Percentiles rank a stretch among this genome's conserved stretches.
phyloP scores from a whole-genome alignment of 1,140 invertebrate species.

The Ostrea denselamellosa region DNA sequence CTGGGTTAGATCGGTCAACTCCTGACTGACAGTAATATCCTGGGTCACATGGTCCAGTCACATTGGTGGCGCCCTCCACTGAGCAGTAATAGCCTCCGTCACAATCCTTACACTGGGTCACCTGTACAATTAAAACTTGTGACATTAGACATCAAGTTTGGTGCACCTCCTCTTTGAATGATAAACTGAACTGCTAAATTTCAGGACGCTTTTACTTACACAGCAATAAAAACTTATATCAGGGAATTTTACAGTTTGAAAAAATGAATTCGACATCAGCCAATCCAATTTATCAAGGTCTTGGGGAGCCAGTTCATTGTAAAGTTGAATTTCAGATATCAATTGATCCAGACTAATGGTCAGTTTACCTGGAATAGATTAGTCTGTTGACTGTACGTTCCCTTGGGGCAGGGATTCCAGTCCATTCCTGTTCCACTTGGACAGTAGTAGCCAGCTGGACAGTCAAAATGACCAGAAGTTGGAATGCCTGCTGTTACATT shows the following conservation, averaged over 20 bases:
- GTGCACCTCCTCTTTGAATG: too few relatives aligned
- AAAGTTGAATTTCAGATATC: too few relatives aligned
- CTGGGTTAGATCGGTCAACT: slow-evolving; percentile 72
- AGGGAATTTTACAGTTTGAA: too few relatives aligned
- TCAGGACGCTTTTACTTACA: too few relatives aligned
- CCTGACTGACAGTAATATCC: slow-evolving; percentile 75
- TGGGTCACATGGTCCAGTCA: slow-evolving; percentile 69
- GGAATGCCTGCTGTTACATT: slow-evolving; percentile 68
- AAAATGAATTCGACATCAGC: too few relatives aligned
- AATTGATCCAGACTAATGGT: too few relatives aligned
- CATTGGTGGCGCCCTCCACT: slow-evolving; percentile 66
- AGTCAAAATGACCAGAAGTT: slow-evolving; percentile 71
- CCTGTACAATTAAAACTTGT: slow-evolving; percentile 47
- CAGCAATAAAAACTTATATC: too few relatives aligned
- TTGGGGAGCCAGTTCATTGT: too few relatives aligned
- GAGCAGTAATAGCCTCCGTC: slow-evolving; percentile 73
- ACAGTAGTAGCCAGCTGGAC: slow-evolving; percentile 75
- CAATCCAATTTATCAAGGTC: too few relatives aligned
- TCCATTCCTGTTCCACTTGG: slow-evolving; percentile 74
- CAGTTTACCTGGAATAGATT: slow-evolving; percentile 69
- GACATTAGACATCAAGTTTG: too few relatives aligned
- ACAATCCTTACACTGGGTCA: slow-evolving; percentile 73
- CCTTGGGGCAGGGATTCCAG: slow-evolving; percentile 73
- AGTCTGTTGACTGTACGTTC: slow-evolving; percentile 72
- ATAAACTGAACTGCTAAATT: too few relatives aligned